Base-by-base conservation (phyloP, 2,888 invertebrate genomes). In the Dolomedes plantarius region DNA sequence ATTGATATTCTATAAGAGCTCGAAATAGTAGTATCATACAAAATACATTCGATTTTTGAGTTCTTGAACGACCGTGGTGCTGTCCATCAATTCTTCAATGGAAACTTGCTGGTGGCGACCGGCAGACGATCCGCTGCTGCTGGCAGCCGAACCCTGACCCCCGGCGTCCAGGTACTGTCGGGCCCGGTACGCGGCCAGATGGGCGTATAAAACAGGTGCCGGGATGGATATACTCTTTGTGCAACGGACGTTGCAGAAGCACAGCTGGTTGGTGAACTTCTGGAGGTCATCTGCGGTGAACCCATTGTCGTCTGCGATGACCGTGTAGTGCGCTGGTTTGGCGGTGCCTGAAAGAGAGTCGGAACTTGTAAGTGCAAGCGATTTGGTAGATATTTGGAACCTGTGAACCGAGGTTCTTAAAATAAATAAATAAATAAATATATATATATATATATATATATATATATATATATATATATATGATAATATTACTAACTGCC, bases 301-400 rank as follows among this genome's bases (percentile, higher is more conserved):
- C 0, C 88, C 36, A 72, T 88, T 88, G 41, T 90, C 89, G 69
- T 90, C 90, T 19, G 64, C 41, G 7, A 89, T 50, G 5, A 89
- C 88, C n/a, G 85, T 81, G 75, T 88, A 88, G 69, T 89, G 88
- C 19, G 82, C 68, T 2, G 87, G 88, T 11, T 68, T 27, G 23
- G 76, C 86, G 0, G 89, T 89, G 32, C 89, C 92, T 91, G 36
- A n/a, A n/a, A n/a, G n/a, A n/a, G n/a, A n/a, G n/a, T n/a, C n/a
- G n/a, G n/a, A n/a, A n/a, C n/a, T n/a, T n/a, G n/a, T n/a, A n/a
- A n/a, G n/a, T n/a, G n/a, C n/a, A n/a, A 41, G n/a, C n/a, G n/a
- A n/a, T n/a, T n/a, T n/a, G n/a, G n/a, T n/a, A n/a, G n/a, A n/a
- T n/a, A n/a, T n/a, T n/a, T n/a, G n/a, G n/a, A n/a, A n/a, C n/a